These are phyloP conservation scores for Drosophila arizonae DNA, from an alignment of 1,140 invertebrate genomes.

Conservation along the genomic window DNA sequence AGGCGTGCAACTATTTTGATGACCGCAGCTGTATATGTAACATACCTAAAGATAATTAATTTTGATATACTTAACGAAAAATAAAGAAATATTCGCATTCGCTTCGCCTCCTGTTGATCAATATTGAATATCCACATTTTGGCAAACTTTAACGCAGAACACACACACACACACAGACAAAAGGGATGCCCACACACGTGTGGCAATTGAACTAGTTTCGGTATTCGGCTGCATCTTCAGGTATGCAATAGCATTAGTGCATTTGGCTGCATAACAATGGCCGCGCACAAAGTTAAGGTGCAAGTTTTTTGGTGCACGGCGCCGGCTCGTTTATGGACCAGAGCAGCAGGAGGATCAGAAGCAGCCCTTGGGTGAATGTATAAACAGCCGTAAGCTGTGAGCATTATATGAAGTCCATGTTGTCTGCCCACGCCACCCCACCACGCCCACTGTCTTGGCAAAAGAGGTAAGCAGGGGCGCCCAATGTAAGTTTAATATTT, in stretches of 20 bases:
- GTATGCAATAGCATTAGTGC: slow-evolving; percentile 63
- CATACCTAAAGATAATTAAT: too few species aligned
- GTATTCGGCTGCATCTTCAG: slow-evolving; percentile 14
- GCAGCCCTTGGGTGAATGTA: background rate
- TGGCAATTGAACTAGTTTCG: background rate
- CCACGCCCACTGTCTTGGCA: slow-evolving; percentile 37
- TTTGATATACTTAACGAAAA: too few species aligned
- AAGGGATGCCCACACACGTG: too few species aligned
- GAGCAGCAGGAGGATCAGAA: background rate
- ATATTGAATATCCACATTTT: slow-evolving; percentile 43
- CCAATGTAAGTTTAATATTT: slow-evolving; percentile 69
- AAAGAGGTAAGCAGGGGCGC: slow-evolving; percentile 49
- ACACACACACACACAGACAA: background rate
- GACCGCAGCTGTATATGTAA: too few species aligned
- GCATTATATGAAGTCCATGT: slow-evolving; percentile 47
- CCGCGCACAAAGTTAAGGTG: slow-evolving; percentile 25
- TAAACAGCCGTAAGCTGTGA: slow-evolving; percentile 42
- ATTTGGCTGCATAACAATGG: slow-evolving; percentile 58
- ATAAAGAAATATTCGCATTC: too few species aligned
- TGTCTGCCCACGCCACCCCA: background rate
- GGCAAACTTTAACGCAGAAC: background rate
- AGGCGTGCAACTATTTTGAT: too few species aligned
- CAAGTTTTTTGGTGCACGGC: slow-evolving; percentile 9
- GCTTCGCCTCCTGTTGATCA: slow-evolving; percentile 1
- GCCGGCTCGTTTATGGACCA: slow-evolving; percentile 11